Base-by-base conservation (phyloP, 2,888 invertebrate genomes). In the Agrypnus murinus region DNA sequence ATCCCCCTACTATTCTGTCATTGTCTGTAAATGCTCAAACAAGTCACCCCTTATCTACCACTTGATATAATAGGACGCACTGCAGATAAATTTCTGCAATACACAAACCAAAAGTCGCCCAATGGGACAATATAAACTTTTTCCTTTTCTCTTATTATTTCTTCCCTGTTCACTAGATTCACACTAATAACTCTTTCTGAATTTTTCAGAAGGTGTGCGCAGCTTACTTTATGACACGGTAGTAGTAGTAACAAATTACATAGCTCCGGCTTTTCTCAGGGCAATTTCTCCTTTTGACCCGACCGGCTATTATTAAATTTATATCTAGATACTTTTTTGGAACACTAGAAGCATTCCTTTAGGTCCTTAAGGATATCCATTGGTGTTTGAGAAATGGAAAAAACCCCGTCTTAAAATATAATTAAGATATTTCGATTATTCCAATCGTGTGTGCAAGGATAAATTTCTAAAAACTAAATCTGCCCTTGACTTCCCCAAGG, bases 401-500 rank as follows among this genome's bases (percentile, higher is more conserved):
- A 25, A 25, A 5, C 25, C 3, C 25, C 5, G 3, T n/a, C 5
- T 25, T 25, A 25, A 25, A 25, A 25, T 25, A 25, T 25, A 25
- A 25, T 25, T 25, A 25, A 25, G 25, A 2, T 25, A 3, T 25
- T 10, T 45, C 15, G n/a, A 19, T n/a, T n/a, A n/a, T 48, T 48
- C 48, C 1, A 32, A 50, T 50, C 14, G 55, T 36, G 55, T 36
- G 55, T 55, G 36, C 36, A 55, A 55, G 55, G 36, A 17, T 15
- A 53, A 8, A 15, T 32, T 3, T 34, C 19, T n/a, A 48, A 1
- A 25, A 32, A 48, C 5, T 12, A 5, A 12, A 15, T 14, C 15
- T 17, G 36, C 7, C 55, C 55, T 55, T 55, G 55, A 55, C 55
- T 55, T 36, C 10, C 55, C 36, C 36, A 55, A 48, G 9, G n/a